Evolutionary conservation across 1,140 invertebrate species (phyloP).

Genomic region (Berghia stephanieae): DNA sequence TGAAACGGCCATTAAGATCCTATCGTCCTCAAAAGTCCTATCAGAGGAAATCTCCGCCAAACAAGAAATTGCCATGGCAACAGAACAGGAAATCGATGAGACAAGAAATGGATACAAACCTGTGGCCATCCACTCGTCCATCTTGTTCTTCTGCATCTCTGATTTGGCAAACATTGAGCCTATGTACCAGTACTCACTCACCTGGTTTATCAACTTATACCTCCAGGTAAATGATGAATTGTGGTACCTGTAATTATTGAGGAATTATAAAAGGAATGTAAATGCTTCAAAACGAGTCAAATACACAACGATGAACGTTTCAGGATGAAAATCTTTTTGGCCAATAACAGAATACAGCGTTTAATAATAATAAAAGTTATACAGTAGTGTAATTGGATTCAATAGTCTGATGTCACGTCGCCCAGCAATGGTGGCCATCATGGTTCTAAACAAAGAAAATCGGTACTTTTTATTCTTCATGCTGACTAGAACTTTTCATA

Average conservation of each 20-base stretch:
- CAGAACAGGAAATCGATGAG: constrained; percentile 65
- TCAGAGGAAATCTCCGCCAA: constrained; percentile 67
- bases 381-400: too few relatives aligned
- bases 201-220: constrained; percentile 68
- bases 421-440: too few relatives aligned
- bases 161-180: constrained; percentile 67
- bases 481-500: too few relatives aligned
- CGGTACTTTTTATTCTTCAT: too few relatives aligned
- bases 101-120: constrained; percentile 66
- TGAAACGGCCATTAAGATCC: constrained; percentile 66
- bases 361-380: too few relatives aligned
- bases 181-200: constrained; percentile 68
- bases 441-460: too few relatives aligned
- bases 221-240: constrained; percentile 60
- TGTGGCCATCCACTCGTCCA: constrained; percentile 65
- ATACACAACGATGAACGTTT: too few relatives aligned
- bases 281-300: too few relatives aligned
- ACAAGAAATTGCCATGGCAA: constrained; percentile 64
- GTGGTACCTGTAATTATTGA: neutral
- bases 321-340: too few relatives aligned
- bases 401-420: too few relatives aligned
- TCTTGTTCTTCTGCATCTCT: constrained; percentile 68
- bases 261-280: too few relatives aligned
- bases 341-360: too few relatives aligned
- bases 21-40: constrained; percentile 65